A percentile compares a stretch with the other conserved stretches of the same genome.
phyloP scores from a whole-genome alignment of 2,113 vertebrate species.

The Setophaga kirtlandii region DNA sequence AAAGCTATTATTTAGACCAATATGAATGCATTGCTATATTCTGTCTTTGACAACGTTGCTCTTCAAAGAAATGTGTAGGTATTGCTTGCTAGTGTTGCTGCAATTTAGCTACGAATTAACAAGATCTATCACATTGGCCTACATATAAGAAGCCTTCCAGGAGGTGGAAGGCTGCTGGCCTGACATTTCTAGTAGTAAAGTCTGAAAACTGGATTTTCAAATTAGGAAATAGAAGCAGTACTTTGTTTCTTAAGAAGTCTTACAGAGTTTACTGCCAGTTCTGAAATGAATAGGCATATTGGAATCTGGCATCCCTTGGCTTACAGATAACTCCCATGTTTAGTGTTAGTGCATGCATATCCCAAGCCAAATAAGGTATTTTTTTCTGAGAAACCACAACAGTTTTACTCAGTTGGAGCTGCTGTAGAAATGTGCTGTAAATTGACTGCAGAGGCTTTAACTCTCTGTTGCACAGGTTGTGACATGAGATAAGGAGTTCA shows the following conservation, averaged over 20 bases:
- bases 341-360: not conserved
- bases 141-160: not conserved
- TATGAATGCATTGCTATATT: not conserved
- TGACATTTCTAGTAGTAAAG: not conserved
- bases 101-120: not conserved
- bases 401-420: not conserved
- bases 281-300: not conserved
- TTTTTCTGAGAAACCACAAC: not conserved
- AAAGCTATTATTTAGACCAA: not conserved
- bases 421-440: not conserved
- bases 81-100: not conserved
- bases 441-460: not conserved
- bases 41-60: not conserved
- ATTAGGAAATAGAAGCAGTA: not conserved
- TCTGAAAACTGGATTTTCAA: not conserved
- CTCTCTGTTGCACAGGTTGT: not conserved
- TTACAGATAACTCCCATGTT: not conserved
- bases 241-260: constrained; percentile 22
- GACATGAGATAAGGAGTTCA: not conserved
- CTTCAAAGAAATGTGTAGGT: not conserved
- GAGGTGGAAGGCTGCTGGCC: not conserved
- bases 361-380: not conserved
- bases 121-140: not conserved
- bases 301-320: not conserved
- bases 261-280: not conserved